A percentile compares a stretch with the other conserved stretches of the same genome.
Conservation (phyloP, 2,797 vertebrate species). For the Arnoldichthys spilopterus region DNA sequence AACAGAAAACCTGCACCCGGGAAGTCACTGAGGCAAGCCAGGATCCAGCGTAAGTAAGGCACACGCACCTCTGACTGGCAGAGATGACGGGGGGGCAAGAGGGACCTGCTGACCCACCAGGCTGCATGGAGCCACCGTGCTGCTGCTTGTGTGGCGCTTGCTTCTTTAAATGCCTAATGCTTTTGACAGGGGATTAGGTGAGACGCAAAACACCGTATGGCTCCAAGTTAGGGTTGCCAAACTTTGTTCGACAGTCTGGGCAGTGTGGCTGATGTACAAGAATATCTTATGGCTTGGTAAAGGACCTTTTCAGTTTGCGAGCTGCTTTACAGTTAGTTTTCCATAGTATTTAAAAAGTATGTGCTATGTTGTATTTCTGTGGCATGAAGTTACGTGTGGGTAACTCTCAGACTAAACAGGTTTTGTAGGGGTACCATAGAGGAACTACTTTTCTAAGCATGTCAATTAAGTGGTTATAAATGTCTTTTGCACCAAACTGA, state of each 20-base stretch:
- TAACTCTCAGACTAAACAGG: neutral
- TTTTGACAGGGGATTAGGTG: slow-evolving; percentile 78
- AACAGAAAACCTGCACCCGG: slow-evolving; percentile 86
- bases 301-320: neutral
- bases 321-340: slow-evolving; percentile 2
- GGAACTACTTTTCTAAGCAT: neutral
- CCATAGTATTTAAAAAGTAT: neutral
- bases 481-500: neutral
- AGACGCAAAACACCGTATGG: slow-evolving; percentile 78
- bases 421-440: too few relatives aligned
- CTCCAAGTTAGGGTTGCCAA: slow-evolving; percentile 71
- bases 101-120: slow-evolving; percentile 73
- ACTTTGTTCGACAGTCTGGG: slow-evolving; percentile 62
- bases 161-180: slow-evolving; percentile 75
- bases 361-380: neutral
- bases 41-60: slow-evolving; percentile 95
- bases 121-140: slow-evolving; percentile 73
- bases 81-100: slow-evolving; percentile 61
- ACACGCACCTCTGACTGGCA: slow-evolving; percentile 78
- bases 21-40: slow-evolving; percentile 96
- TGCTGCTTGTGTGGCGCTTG: slow-evolving; percentile 75
- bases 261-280: slow-evolving; percentile 25
- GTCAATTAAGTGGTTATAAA: neutral
- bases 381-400: neutral
- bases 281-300: slow-evolving; percentile 9